Evolutionary conservation across 1,140 invertebrate genomes (phyloP).

Genomic region (Cryptotermes secundus): DNA sequence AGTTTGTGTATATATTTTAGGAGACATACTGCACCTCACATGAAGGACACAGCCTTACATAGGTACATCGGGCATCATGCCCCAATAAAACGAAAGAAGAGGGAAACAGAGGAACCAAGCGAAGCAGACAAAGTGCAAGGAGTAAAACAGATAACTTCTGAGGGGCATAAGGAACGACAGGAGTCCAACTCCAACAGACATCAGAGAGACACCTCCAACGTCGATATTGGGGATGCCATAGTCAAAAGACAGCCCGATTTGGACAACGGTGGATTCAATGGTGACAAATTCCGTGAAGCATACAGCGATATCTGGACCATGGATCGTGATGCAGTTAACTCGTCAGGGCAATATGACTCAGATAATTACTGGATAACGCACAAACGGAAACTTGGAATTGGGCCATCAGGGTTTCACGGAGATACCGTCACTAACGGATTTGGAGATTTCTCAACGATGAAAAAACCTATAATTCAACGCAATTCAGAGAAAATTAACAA

Average conservation of each 20-base stretch:
- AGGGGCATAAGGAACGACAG: background rate
- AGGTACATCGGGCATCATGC: background rate
- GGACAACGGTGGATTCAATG: constrained; percentile 41
- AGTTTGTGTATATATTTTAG: background rate
- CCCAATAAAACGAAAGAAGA: background rate
- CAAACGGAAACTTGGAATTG: constrained; percentile 32
- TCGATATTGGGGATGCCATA: constrained; percentile 48
- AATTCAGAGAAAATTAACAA: constrained; percentile 4
- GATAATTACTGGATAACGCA: constrained; percentile 14
- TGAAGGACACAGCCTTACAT: background rate
- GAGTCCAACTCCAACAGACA: background rate
- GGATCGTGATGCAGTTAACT: constrained; percentile 41
- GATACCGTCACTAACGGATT: constrained; percentile 47
- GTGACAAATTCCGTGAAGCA: constrained; percentile 46
- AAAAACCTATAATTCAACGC: constrained; percentile 17
- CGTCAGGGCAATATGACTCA: background rate
- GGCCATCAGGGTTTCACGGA: constrained; percentile 37
- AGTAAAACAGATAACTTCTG: background rate
- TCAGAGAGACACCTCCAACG: constrained; percentile 47
- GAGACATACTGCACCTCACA: background rate
- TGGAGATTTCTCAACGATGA: constrained; percentile 43
- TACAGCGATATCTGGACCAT: constrained; percentile 49
- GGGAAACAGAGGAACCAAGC: background rate
- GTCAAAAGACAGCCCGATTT: constrained; percentile 13
- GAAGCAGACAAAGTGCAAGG: background rate